phyloP scores from a whole-genome alignment of 2,888 invertebrate species.

The Stenichneumon culpator region DNA sequence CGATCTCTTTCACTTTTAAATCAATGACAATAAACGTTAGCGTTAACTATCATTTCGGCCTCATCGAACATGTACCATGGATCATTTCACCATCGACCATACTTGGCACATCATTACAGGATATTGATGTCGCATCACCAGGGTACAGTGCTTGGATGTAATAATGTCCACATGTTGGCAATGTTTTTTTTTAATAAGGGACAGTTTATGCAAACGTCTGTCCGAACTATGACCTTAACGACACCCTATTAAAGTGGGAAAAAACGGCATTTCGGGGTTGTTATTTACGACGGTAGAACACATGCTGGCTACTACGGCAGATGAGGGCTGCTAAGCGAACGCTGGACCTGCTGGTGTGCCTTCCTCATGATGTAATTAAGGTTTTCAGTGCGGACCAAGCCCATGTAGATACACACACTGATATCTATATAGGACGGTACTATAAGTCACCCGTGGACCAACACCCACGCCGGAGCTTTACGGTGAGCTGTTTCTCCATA shows the following conservation, averaged over 20 bases:
- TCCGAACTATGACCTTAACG: conserved; percentile 47
- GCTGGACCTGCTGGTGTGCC: conserved; percentile 25
- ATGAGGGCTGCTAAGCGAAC: conserved; percentile 12
- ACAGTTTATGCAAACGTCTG: conserved; percentile 31
- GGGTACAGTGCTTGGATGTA: background rate
- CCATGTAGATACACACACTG: conserved; percentile 8
- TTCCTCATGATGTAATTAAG: conserved; percentile 43
- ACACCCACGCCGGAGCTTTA: conserved; percentile 62
- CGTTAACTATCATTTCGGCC: no score
- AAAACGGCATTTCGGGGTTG: conserved; percentile 56
- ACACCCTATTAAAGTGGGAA: conserved; percentile 43
- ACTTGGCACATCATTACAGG: background rate
- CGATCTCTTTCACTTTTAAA: no score
- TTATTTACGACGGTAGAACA: conserved; percentile 70
- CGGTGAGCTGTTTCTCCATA: conserved; percentile 70
- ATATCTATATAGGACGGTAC: conserved; percentile 14
- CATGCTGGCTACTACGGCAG: conserved; percentile 39
- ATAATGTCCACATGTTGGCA: conserved; percentile 3
- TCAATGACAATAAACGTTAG: no score
- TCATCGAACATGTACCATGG: no score
- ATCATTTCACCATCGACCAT: background rate
- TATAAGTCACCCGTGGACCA: conserved; percentile 57
- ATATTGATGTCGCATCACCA: background rate
- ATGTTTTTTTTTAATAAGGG: conserved; percentile 25
- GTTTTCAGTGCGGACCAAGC: conserved; percentile 10